Conservation (phyloP, 2,888 invertebrate genomes). For the Oscheius sp. region DNA sequence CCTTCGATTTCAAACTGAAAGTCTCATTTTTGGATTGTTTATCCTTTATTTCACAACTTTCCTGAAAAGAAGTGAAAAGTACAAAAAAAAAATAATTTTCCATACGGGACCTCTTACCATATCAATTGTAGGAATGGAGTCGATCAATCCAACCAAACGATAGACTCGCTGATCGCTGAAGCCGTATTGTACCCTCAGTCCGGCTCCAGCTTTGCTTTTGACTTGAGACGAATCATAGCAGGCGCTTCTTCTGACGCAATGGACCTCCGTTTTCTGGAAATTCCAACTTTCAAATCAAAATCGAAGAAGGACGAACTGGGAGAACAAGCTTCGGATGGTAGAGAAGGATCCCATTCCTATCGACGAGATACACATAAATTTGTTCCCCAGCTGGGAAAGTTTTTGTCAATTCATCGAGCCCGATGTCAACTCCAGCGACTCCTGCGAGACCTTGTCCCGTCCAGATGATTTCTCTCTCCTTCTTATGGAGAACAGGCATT, state of each 20-base stretch:
- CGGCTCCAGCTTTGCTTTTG: conserved; percentile 43
- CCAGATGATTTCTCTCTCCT: conserved; percentile 40
- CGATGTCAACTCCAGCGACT: conserved; percentile 54
- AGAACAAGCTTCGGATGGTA: conserved; percentile 63
- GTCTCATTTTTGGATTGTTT: no score
- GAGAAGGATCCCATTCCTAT: conserved; percentile 68
- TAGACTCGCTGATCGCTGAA: conserved; percentile 64
- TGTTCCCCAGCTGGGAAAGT: conserved; percentile 49
- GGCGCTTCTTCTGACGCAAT: conserved; percentile 62
- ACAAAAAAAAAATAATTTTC: no score
- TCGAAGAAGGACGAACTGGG: conserved; percentile 44
- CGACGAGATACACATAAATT: conserved; percentile 61
- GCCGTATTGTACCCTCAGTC: conserved; percentile 62
- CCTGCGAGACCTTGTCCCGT: conserved; percentile 48
- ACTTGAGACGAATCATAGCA: conserved; percentile 62
- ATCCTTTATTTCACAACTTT: not conserved
- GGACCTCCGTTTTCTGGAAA: conserved; percentile 60
- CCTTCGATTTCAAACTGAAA: conserved; percentile 60
- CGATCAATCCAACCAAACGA: conserved; percentile 62
- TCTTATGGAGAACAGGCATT: conserved; percentile 50
- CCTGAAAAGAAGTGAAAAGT: no score
- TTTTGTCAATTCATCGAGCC: conserved; percentile 45
- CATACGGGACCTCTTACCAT: conserved; percentile 56
- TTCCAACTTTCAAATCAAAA: not conserved
- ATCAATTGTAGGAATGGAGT: conserved; percentile 63